phyloP scores from a whole-genome alignment of 2,888 invertebrate genomes.

The Rhorus exstirpatorius region DNA sequence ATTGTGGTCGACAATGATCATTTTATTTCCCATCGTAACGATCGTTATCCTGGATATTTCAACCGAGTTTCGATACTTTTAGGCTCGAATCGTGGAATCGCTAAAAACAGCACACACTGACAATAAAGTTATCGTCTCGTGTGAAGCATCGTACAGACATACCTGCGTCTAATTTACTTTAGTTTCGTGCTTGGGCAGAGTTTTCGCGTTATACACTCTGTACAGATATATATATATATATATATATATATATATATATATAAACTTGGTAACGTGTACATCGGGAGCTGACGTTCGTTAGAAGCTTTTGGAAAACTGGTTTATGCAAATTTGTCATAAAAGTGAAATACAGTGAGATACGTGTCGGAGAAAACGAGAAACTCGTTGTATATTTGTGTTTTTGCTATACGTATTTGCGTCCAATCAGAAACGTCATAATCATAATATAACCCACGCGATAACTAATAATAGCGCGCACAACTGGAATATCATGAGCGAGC shows the following conservation, averaged over 20 bases:
- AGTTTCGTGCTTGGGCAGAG: constrained; percentile 16
- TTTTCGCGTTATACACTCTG: constrained; percentile 2
- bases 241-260: constrained; percentile 5
- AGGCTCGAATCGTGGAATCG: constrained; percentile 8
- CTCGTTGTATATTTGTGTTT: background rate
- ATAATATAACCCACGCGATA: constrained; percentile 29
- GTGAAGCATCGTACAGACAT: constrained; percentile 26
- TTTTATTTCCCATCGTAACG: constrained; percentile 30
- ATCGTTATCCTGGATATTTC: constrained; percentile 28
- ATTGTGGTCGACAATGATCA: constrained; percentile 27
- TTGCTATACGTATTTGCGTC: constrained; percentile 30
- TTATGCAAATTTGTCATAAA: constrained; percentile 48
- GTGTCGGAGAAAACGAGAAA: background rate
- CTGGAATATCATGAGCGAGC: constrained; percentile 19
- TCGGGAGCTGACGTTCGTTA: constrained; percentile 32
- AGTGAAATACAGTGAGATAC: constrained; percentile 16
- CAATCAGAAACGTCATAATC: constrained; percentile 46
- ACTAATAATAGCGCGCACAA: constrained; percentile 48
- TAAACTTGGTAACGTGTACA: constrained; percentile 4
- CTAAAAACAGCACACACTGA: background rate
- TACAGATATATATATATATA: background rate
- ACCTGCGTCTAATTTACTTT: constrained; percentile 48
- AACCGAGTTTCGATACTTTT: constrained; percentile 25
- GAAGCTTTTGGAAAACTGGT: constrained; percentile 55
- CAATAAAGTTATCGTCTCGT: constrained; percentile 34